Evolutionary conservation across 2,113 vertebrate species (phyloP).

Genomic region (Tylochromis polylepis): DNA sequence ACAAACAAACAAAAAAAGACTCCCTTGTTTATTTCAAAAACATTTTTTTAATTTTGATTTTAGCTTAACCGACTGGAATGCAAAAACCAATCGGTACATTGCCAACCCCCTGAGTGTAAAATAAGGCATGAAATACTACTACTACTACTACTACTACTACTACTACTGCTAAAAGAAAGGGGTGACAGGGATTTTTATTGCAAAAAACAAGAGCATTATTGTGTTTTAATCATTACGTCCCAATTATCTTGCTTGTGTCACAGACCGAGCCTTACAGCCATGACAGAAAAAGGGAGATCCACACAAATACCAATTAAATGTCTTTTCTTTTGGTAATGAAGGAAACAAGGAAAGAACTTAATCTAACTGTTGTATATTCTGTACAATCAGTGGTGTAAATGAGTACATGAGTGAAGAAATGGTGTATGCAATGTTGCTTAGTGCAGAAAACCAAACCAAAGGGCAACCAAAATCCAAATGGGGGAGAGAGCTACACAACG

Average conservation of each 20-base stretch:
- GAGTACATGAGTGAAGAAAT: background rate
- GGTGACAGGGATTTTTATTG: background rate
- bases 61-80: background rate
- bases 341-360: background rate
- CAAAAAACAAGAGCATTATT: background rate
- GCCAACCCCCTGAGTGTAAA: background rate
- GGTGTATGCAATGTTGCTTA: background rate
- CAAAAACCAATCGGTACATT: background rate
- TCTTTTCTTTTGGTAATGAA: background rate
- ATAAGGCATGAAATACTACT: background rate
- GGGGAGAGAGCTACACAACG: too few relatives aligned
- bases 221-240: background rate
- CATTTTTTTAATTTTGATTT: background rate
- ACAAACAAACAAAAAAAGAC: background rate
- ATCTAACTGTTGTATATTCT: background rate
- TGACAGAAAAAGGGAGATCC: background rate
- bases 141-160: background rate
- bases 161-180: background rate
- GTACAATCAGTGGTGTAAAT: background rate
- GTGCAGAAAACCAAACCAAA: too few relatives aligned
- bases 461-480: too few relatives aligned
- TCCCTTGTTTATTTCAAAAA: background rate
- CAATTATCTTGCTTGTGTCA: too few relatives aligned
- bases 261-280: background rate
- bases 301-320: background rate